These are phyloP conservation scores for Isoperla grammatica DNA, from an alignment of 2,888 invertebrate genomes.

Conservation along the genomic window DNA sequence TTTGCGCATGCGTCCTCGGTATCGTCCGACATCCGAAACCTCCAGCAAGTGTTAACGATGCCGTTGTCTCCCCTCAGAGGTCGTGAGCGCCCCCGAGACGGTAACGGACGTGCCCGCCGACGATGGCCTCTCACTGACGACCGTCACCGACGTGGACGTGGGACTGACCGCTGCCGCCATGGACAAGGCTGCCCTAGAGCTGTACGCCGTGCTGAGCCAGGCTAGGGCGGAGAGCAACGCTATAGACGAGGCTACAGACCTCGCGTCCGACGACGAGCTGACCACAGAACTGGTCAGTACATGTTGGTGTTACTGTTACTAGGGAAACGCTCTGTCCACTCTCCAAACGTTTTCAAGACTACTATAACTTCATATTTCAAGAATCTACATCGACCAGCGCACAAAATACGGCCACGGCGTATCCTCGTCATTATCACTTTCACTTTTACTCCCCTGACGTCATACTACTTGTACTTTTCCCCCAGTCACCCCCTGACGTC, in stretches of 20 bases:
- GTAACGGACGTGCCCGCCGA: background rate
- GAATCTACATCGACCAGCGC: too few relatives aligned
- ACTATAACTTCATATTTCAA: background rate
- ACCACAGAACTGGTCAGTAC: conserved; percentile 40
- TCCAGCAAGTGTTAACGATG: too few relatives aligned
- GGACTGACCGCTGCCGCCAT: conserved; percentile 48
- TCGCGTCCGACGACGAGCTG: conserved; percentile 44
- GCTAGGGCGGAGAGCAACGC: conserved; percentile 55
- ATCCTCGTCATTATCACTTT: too few relatives aligned
- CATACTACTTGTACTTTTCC: too few relatives aligned
- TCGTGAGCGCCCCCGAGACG: background rate
- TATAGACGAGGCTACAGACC: conserved; percentile 43
- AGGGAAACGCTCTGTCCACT: too few relatives aligned
- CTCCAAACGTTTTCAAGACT: background rate
- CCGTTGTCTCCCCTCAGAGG: too few relatives aligned
- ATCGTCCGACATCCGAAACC: too few relatives aligned
- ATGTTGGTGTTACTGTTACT: too few relatives aligned
- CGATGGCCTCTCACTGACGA: conserved; percentile 41
- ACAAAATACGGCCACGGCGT: too few relatives aligned
- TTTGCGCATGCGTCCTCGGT: too few relatives aligned
- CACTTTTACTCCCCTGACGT: too few relatives aligned
- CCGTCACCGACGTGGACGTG: conserved; percentile 40
- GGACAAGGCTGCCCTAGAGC: conserved; percentile 76
- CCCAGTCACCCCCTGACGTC: too few relatives aligned
- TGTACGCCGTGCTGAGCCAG: conserved; percentile 70